These are phyloP conservation scores for Tyrannus savana DNA, from an alignment of 2,113 vertebrate species.

Conservation along the genomic window DNA sequence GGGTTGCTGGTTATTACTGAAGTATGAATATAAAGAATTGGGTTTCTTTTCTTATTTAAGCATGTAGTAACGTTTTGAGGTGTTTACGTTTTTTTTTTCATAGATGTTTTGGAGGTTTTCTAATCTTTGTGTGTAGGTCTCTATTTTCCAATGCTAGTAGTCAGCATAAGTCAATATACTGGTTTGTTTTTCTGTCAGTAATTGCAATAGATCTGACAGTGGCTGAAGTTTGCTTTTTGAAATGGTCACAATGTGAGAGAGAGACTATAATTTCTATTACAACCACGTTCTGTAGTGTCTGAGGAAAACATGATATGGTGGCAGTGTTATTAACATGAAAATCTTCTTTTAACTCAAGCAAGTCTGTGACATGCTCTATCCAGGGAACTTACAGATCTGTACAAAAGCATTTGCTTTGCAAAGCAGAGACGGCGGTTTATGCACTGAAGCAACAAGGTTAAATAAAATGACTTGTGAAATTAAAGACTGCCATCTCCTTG, in stretches of 20 bases:
- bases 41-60: neutral
- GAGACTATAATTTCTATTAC: slow-evolving; percentile 21
- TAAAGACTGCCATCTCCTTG: slow-evolving; percentile 23
- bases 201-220: neutral
- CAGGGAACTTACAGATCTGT: neutral
- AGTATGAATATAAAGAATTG: neutral
- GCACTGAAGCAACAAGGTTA: slow-evolving; percentile 31
- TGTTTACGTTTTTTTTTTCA: neutral
- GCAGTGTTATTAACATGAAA: slow-evolving; percentile 32
- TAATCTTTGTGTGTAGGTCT: neutral
- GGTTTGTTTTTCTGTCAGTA: neutral
- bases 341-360: slow-evolving; percentile 16
- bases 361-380: slow-evolving; percentile 2
- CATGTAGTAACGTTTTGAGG: neutral
- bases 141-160: neutral
- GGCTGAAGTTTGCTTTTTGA: neutral
- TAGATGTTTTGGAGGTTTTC: neutral
- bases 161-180: neutral
- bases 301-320: neutral
- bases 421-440: neutral
- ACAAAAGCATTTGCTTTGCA: slow-evolving; percentile 47
- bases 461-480: slow-evolving; percentile 45
- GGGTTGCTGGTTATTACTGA: neutral
- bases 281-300: slow-evolving; percentile 27
- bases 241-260: neutral